A percentile compares a stretch with the other conserved stretches of the same genome.
phyloP scores from a whole-genome alignment of 2,888 invertebrate species.

The Autographa gamma region DNA sequence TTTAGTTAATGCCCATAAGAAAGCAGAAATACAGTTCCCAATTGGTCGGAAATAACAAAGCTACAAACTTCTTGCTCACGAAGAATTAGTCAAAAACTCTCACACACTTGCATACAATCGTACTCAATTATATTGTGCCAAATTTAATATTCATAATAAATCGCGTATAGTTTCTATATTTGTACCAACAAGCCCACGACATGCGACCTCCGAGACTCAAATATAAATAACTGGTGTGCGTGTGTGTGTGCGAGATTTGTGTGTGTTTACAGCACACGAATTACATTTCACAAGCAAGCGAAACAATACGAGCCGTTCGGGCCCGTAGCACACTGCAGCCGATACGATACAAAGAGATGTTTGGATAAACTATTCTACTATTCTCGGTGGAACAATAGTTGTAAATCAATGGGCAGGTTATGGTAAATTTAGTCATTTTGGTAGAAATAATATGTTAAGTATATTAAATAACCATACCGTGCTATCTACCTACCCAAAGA shows the following conservation, averaged over 20 bases:
- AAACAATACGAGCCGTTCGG: slow-evolving; percentile 79
- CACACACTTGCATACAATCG: slow-evolving; percentile 18
- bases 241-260: slow-evolving; percentile 71
- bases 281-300: slow-evolving; percentile 79
- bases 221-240: slow-evolving; percentile 74
- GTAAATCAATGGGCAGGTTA: neutral
- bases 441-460: neutral
- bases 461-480: neutral
- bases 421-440: neutral
- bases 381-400: neutral
- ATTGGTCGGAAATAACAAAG: neutral
- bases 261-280: slow-evolving; percentile 77
- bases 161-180: slow-evolving; percentile 67
- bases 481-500: neutral
- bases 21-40: neutral
- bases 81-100: slow-evolving; percentile 18
- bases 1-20: too few species aligned
- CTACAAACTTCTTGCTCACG: neutral
- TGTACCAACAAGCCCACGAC: slow-evolving; percentile 69
- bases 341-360: slow-evolving; percentile 50
- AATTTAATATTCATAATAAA: slow-evolving; percentile 63
- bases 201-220: slow-evolving; percentile 79
- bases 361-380: neutral
- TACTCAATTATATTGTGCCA: slow-evolving; percentile 57
- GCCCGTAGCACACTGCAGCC: slow-evolving; percentile 57